These are phyloP conservation scores for Sphaeridia pumilis DNA, from an alignment of 2,888 invertebrate species.

Conservation along the genomic window DNA sequence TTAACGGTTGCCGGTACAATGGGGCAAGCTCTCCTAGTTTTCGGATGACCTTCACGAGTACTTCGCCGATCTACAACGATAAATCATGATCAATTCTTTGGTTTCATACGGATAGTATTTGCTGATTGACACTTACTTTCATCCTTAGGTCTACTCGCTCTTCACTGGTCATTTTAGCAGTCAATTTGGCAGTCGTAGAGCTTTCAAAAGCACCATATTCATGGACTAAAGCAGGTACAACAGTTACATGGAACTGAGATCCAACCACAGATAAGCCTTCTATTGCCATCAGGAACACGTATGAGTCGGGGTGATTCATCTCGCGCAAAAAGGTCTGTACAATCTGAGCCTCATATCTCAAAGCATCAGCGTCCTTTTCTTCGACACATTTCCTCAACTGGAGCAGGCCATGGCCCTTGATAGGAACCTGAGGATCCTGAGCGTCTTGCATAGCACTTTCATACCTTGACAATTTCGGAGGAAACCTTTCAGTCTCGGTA, in stretches of 20 bases:
- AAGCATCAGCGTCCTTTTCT: slow-evolving; percentile 50
- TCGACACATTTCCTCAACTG: slow-evolving; percentile 59
- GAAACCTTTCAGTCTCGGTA: slow-evolving; percentile 19
- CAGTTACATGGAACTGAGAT: slow-evolving; percentile 53
- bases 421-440: slow-evolving; percentile 60
- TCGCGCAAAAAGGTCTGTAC: slow-evolving; percentile 63
- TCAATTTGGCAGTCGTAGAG: not conserved
- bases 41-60: slow-evolving; percentile 59
- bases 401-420: slow-evolving; percentile 67
- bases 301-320: slow-evolving; percentile 65
- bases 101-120: no score
- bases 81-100: no score
- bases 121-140: no score
- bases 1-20: slow-evolving; percentile 53
- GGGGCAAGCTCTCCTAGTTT: slow-evolving; percentile 59
- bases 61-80: slow-evolving; percentile 74
- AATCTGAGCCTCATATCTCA: slow-evolving; percentile 53
- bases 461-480: slow-evolving; percentile 41
- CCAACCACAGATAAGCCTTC: slow-evolving; percentile 61
- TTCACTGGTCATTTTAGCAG: slow-evolving; percentile 10
- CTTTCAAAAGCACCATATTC: slow-evolving; percentile 45
- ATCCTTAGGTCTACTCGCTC: slow-evolving; percentile 45
- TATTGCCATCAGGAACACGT: slow-evolving; percentile 66
- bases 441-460: slow-evolving; percentile 55
- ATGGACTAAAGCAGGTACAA: slow-evolving; percentile 54